phyloP scores from a whole-genome alignment of 2,888 invertebrate genomes.

The Drosophila lutescens region DNA sequence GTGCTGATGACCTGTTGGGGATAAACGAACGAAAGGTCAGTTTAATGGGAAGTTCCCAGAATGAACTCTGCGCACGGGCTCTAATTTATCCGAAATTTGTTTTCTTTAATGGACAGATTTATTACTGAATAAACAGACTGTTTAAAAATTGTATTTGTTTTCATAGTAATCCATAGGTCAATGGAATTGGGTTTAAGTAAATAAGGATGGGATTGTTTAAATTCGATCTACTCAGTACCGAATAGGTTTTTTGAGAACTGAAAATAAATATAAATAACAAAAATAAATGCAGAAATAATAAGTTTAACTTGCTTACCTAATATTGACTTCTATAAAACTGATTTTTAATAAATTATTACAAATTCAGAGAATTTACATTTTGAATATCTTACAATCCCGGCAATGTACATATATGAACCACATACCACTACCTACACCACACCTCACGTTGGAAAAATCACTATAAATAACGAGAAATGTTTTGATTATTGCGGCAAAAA shows the following conservation, averaged over 20 bases:
- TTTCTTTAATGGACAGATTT: constrained; percentile 12
- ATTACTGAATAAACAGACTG: not conserved
- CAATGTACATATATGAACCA: constrained; percentile 6
- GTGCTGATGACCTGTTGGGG: constrained; percentile 20
- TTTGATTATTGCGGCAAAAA: constrained; percentile 63
- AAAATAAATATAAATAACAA: no score
- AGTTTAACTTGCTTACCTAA: no score
- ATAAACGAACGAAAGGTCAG: constrained; percentile 23
- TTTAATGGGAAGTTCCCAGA: not conserved
- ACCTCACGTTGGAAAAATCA: constrained; percentile 14
- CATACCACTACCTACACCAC: constrained; percentile 13
- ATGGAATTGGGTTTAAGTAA: not conserved
- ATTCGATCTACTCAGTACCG: not conserved
- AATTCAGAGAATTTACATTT: no score
- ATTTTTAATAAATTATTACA: no score
- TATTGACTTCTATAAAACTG: no score
- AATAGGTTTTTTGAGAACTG: not conserved
- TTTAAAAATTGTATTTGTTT: not conserved
- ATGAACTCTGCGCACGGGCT: not conserved
- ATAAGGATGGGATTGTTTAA: not conserved
- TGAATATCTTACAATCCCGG: no score
- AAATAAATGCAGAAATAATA: no score
- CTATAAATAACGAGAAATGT: constrained; percentile 59
- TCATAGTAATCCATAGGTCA: not conserved
- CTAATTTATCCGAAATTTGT: not conserved